Evolutionary conservation across 2,113 vertebrate species (phyloP), one percentile per base, ranked within the genome.

Genomic region (Onychostoma macrolepis): DNA sequence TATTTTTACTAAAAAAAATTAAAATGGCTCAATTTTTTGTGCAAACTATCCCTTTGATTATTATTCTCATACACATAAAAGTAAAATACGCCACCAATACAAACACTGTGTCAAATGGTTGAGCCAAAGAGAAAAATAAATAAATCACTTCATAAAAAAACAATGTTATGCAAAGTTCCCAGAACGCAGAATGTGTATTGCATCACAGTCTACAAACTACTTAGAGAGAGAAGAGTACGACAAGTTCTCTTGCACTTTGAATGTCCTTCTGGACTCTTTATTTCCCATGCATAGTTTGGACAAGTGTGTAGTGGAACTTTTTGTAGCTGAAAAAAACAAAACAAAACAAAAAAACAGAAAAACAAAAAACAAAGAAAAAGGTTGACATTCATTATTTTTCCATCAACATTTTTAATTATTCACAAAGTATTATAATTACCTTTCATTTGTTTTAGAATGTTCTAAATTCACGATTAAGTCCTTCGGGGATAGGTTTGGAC

Each of bases 271-370:
- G 93, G 93, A 94, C 91, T 84, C 87, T 93, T 96, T 92, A 94
- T 95, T 96, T 95, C 91, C 93, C 95, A 96, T 96, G 95, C 95
- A 96, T 96, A 96, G 95, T 95, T 96, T 95, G 94, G 93, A 95
- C 94, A 95, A 92, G 92, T 94, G 94, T 95, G 94, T 95, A 95
- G 94, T 95, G 95, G 89, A 94, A 92, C 93, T 82, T 83, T 87
- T 89, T 71, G 84, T 86, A 87, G 85, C 38, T 4, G 75, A 90
- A 91, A 85, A 74, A 11, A 6, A 50, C 53, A 21, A 12, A 7
- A 30, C 58, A 58, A 72, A 12, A 79, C 74, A 72, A 50, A 4
- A 12, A 65, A 48, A 19, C 19, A 33, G 72, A 71, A 19, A 26
- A 78, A 89, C 87, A 53, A 76, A 92, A 61, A 15, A 7, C 3